A percentile compares a stretch with the other conserved stretches of the same genome.
phyloP scores from a whole-genome alignment of 2,113 vertebrate genomes.

The Haplochromis burtoni region DNA sequence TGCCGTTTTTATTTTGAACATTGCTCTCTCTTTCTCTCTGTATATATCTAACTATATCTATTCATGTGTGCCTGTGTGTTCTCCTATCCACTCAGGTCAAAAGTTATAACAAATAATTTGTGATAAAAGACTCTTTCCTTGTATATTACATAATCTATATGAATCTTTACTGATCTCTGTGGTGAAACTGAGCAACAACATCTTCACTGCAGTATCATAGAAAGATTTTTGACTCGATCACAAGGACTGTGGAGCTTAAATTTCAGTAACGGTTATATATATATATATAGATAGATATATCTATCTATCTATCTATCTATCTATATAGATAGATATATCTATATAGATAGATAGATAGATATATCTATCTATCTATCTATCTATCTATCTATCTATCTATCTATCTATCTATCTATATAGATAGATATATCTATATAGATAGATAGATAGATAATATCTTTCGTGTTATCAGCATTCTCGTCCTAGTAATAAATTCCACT shows the following conservation, averaged over 20 bases:
- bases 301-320: not conserved
- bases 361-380: too few relatives aligned
- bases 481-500: not conserved
- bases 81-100: not conserved
- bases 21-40: not conserved
- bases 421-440: accelerated
- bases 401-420: accelerated
- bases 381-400: accelerated
- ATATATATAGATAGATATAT: not conserved
- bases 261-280: not conserved
- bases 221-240: not conserved
- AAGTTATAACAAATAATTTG: not conserved
- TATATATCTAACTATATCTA: not conserved
- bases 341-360: accelerated
- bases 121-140: not conserved
- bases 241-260: not conserved
- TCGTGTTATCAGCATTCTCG: not conserved
- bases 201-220: not conserved
- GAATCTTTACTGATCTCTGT: not conserved
- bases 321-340: accelerated
- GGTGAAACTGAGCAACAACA: not conserved
- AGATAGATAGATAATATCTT: accelerated
- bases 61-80: not conserved
- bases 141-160: not conserved
- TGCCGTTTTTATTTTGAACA: not conserved